These are phyloP conservation scores for Eueides isabella DNA, from an alignment of 1,140 invertebrate species.

Conservation along the genomic window DNA sequence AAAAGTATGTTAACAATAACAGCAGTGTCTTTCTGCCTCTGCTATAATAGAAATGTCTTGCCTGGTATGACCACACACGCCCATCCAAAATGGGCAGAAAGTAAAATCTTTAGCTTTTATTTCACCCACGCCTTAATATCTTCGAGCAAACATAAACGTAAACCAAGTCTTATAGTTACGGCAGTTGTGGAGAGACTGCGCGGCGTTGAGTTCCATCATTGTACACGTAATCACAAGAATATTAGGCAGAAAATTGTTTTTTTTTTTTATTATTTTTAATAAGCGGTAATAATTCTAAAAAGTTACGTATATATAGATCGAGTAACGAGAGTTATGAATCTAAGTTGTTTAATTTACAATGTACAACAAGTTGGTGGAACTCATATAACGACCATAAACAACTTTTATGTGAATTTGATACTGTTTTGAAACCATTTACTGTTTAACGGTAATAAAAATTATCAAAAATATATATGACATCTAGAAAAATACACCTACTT, in stretches of 20 bases:
- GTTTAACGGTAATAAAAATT: background rate
- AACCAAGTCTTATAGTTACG: too few species aligned
- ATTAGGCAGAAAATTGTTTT: background rate
- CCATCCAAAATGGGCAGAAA: slow-evolving; percentile 8
- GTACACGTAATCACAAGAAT: too few species aligned
- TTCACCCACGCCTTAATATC: background rate
- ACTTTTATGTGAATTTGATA: background rate
- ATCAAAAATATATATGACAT: background rate
- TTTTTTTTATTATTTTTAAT: too few species aligned
- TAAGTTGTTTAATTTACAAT: background rate
- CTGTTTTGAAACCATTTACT: background rate
- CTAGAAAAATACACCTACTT: too few species aligned
- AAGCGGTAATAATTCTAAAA: background rate
- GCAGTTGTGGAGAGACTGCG: too few species aligned
- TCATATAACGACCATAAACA: background rate
- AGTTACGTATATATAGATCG: background rate
- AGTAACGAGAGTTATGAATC: background rate
- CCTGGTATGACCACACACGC: background rate
- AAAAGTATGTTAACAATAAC: too few species aligned
- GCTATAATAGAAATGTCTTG: too few species aligned
- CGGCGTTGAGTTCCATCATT: too few species aligned
- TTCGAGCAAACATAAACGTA: background rate
- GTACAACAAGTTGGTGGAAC: background rate
- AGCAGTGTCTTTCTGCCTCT: too few species aligned
- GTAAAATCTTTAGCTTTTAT: background rate